phyloP scores from a whole-genome alignment of 2,888 invertebrate genomes.

The Spicauda simplicius region DNA sequence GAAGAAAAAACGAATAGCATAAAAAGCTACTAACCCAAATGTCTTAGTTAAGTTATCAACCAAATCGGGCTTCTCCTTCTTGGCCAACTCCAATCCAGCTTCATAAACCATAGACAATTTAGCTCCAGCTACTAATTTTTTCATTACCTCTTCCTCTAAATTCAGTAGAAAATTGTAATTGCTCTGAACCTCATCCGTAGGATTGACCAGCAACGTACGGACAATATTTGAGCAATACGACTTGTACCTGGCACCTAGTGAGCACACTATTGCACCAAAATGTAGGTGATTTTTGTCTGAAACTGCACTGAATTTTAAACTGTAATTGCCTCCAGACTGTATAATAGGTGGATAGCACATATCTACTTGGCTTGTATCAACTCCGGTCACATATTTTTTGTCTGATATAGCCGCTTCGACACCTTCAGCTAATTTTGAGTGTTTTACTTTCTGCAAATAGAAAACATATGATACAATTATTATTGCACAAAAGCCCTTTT shows the following conservation, averaged over 20 bases:
- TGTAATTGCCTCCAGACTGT: constrained; percentile 99
- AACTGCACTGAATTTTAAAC: constrained; percentile 97
- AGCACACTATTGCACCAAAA: constrained; percentile 98
- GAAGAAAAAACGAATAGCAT: not conserved
- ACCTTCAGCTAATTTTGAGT: constrained; percentile 96
- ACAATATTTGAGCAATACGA: constrained; percentile 99
- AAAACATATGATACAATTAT: not conserved
- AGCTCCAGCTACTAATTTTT: constrained; percentile 91
- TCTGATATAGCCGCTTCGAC: constrained; percentile 97
- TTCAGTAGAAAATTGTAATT: constrained; percentile 96
- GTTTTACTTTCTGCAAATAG: constrained; percentile 93
- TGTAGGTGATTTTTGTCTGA: constrained; percentile 97
- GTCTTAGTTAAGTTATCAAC: constrained; percentile 96
- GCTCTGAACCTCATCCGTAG: constrained; percentile 90
- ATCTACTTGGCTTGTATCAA: constrained; percentile 95
- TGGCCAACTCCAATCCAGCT: constrained; percentile 91
- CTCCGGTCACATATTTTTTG: constrained; percentile 96
- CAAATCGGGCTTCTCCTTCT: constrained; percentile 93
- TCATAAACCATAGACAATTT: constrained; percentile 96
- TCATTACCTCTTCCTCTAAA: constrained; percentile 95
- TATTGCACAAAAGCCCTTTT: not conserved
- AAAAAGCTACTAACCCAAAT: constrained; percentile 87
- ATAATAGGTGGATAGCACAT: constrained; percentile 99
- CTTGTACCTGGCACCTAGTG: constrained; percentile 97
- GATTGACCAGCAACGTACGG: constrained; percentile 98